A percentile compares a stretch with the other conserved stretches of the same genome.
Evolutionary conservation across 2,113 vertebrate species (phyloP).

Genomic region (Entomyzon cyanotis): DNA sequence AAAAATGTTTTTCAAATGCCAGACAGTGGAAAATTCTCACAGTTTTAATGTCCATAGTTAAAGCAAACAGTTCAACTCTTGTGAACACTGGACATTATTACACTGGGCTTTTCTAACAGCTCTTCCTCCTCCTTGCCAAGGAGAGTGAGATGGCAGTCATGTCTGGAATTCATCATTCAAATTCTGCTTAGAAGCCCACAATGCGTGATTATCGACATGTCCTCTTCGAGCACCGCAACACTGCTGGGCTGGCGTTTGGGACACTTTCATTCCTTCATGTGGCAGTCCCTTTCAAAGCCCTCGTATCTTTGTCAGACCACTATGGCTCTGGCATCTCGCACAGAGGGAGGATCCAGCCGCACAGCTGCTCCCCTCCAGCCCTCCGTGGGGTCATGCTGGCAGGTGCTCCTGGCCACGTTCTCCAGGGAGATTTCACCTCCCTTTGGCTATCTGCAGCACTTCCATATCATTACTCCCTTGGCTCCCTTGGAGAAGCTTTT

Average conservation of each 20-base stretch:
- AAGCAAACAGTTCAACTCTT: neutral
- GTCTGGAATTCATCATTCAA: neutral
- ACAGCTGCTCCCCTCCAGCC: neutral
- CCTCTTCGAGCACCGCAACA: rapidly evolving
- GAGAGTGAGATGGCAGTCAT: rapidly evolving
- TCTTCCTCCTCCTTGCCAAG: neutral
- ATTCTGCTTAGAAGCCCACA: neutral
- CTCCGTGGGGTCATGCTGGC: rapidly evolving
- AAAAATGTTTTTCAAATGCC: neutral
- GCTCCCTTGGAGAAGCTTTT: neutral
- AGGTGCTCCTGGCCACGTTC: rapidly evolving
- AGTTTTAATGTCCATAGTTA: neutral
- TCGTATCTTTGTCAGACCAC: rapidly evolving
- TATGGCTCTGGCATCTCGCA: rapidly evolving
- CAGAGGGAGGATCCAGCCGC: rapidly evolving
- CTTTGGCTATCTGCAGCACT: neutral
- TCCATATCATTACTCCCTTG: rapidly evolving
- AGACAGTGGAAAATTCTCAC: neutral
- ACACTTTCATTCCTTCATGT: rapidly evolving
- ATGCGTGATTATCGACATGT: rapidly evolving
- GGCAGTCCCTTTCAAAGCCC: rapidly evolving
- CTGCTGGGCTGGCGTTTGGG: rapidly evolving
- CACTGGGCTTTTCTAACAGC: neutral
- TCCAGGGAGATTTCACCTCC: rapidly evolving
- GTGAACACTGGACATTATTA: neutral